Evolutionary conservation across 2,797 vertebrate species (phyloP), one percentile per base, ranked within the genome.

Genomic region (Squalus acanthias): DNA sequence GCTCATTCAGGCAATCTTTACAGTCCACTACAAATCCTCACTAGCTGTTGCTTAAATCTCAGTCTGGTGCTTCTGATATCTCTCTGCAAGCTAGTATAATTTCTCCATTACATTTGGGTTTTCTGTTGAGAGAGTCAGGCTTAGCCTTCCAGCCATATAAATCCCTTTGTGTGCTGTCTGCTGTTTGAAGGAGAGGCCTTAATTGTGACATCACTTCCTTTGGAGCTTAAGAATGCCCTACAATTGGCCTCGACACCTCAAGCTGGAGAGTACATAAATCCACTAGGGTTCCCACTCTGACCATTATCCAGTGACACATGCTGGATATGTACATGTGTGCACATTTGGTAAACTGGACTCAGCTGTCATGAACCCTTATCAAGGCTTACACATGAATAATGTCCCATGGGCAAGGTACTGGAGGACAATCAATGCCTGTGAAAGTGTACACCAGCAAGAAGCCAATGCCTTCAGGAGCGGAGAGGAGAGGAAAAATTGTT

Each of bases 141-240:
- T 85, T 85, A 8, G 46, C 82, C 20, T 50, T 85, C 46, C 46
- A 50, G 46, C 20, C 60, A 1, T 50, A 6, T 22, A 85, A 50
- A 50, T 50, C 46, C 82, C 46, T 85, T 85, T 85, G 82, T 22
- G 82, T 1, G 24, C 46, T 50, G 39, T 50, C 82, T 24, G 82
- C 17, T 50, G 82, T 85, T 85, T 85, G 82, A 85, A 24, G 82
- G 46, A 24, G 46, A 50, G 82, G 82, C 46, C 46, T 85, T 50
- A 50, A 85, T 85, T 85, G 22, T 85, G 82, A 85, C 82, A 85
- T 85, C 82, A 85, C 82, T 85, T 85, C 82, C 82, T 85, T 39
- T 85, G 82, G 82, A 85, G 20, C 46, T 50, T 24, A 85, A 50
- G 82, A 85, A 85, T 85, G 46, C 82, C 50, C 17, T 15, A 46